Percentiles rank a stretch among this genome's conserved stretches.
Evolutionary conservation across 2,888 invertebrate species (phyloP).

Genomic region (Tanytarsus gracilentus): DNA sequence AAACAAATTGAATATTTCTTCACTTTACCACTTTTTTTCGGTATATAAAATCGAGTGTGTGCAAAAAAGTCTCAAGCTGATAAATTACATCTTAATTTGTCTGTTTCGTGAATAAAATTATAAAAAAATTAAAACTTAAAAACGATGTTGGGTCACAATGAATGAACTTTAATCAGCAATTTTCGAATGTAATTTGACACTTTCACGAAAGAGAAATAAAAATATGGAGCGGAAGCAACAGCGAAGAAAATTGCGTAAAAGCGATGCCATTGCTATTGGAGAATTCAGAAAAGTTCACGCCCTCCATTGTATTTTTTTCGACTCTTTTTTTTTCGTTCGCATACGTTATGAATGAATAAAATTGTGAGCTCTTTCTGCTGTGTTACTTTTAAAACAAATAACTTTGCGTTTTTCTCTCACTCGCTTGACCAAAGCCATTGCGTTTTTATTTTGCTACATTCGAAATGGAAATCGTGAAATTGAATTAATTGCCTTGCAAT

Average conservation of each 20-base stretch:
- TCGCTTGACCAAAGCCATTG: constrained; percentile 7
- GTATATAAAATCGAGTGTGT: background rate
- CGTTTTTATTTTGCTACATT: constrained; percentile 14
- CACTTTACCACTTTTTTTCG: constrained; percentile 5
- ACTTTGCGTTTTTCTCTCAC: background rate
- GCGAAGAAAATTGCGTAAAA: constrained; percentile 15
- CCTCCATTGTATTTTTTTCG: constrained; percentile 18
- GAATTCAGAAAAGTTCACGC: background rate
- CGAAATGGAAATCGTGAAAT: constrained; percentile 23
- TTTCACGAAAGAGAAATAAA: constrained; percentile 1
- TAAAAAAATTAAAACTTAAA: background rate
- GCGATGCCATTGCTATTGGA: constrained; percentile 23
- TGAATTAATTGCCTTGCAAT: constrained; percentile 21
- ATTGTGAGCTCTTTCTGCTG: background rate
- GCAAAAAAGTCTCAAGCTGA: constrained; percentile 11
- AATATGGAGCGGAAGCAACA: constrained; percentile 15
- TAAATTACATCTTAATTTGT: constrained; percentile 12
- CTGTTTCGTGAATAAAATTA: background rate
- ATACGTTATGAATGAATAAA: background rate
- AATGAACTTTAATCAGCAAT: background rate
- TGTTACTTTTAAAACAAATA: background rate
- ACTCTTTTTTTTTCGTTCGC: constrained; percentile 9
- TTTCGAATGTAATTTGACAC: constrained; percentile 12
- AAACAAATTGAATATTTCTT: constrained; percentile 4
- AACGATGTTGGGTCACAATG: background rate